A percentile compares a stretch with the other conserved stretches of the same genome.
Evolutionary conservation across 2,113 vertebrate genomes (phyloP).

Genomic region (Sorex fumeus): DNA sequence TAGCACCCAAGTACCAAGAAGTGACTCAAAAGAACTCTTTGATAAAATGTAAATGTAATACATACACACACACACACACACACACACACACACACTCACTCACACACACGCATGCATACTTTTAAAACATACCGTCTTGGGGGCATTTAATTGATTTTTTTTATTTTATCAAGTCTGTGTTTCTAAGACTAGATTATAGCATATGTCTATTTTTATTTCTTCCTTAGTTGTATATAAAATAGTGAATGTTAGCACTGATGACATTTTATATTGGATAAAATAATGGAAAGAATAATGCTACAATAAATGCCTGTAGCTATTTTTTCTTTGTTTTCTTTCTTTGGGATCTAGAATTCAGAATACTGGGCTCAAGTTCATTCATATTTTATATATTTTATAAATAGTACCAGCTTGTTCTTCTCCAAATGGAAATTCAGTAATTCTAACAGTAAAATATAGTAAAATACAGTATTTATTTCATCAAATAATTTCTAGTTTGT

Average conservation of each 20-base stretch:
- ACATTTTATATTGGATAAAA: conserved; percentile 1
- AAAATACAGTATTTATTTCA: neutral
- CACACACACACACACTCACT: too few relatives aligned
- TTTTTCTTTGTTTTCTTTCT: neutral
- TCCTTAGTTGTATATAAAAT: neutral
- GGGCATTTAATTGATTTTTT: neutral
- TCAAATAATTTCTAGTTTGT: neutral
- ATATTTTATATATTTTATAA: neutral
- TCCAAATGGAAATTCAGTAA: neutral
- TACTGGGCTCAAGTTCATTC: neutral
- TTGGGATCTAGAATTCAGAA: neutral
- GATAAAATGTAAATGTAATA: too few relatives aligned
- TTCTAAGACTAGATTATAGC: too few relatives aligned
- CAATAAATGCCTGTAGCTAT: conserved; percentile 3
- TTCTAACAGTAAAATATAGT: neutral
- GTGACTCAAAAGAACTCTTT: too few relatives aligned
- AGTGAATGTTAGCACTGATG: neutral
- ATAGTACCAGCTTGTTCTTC: neutral
- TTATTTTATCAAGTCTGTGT: conserved; percentile 6
- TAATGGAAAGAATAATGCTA: neutral
- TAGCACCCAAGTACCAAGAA: too few relatives aligned
- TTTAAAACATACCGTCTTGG: too few relatives aligned
- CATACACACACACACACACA: too few relatives aligned
- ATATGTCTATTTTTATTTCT: neutral
- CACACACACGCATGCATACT: too few relatives aligned